Evolutionary conservation across 2,113 vertebrate genomes (phyloP), one percentile per base, ranked within the genome.

Genomic region (Chauna torquata): DNA sequence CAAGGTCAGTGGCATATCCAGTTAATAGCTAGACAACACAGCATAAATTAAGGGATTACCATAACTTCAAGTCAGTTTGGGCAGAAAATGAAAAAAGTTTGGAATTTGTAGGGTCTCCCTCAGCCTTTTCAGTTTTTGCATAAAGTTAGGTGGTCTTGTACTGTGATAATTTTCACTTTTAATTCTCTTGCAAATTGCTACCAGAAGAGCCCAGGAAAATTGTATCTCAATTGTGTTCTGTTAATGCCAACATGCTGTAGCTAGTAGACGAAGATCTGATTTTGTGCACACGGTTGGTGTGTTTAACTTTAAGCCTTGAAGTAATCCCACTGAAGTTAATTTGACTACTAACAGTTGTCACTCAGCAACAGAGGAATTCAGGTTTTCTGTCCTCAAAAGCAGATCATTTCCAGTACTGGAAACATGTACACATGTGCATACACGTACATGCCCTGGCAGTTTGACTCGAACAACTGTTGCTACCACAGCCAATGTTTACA

Each of bases 1-100:
- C 85, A 91, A 93, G 94, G 94, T 87, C 96, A 93, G 82, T 65
- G 80, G 75, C 70, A 90, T 30, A 5, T 65, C 82, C 62, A 45
- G 38, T 90, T 90, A 93, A 94, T 83, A 90, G 88, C 82, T 88
- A 61, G n/a, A n/a, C n/a, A n/a, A n/a, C n/a, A n/a, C n/a, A n/a
- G 82, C 71, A 86, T 77, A 69, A 92, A 94, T 94, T 94, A 93
- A 72, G 92, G 69, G 22, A 72, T 66, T 74, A 70, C 30, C 8
- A 0, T 76, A 77, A 70, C 24, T 88, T 28, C 18, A 52, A 69
- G 85, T 54, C 58, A 76, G 9, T 82, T 95, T 70, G 59, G 42
- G 42, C 36, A 92, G 62, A 82, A 95, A 91, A 61, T 65, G 12
- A 9, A 12, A 27, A n/a, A 11, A 2, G 18, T 12, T 30, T 25